These are phyloP conservation scores for Nestor notabilis DNA, from an alignment of 2,113 vertebrate genomes.

Conservation along the genomic window DNA sequence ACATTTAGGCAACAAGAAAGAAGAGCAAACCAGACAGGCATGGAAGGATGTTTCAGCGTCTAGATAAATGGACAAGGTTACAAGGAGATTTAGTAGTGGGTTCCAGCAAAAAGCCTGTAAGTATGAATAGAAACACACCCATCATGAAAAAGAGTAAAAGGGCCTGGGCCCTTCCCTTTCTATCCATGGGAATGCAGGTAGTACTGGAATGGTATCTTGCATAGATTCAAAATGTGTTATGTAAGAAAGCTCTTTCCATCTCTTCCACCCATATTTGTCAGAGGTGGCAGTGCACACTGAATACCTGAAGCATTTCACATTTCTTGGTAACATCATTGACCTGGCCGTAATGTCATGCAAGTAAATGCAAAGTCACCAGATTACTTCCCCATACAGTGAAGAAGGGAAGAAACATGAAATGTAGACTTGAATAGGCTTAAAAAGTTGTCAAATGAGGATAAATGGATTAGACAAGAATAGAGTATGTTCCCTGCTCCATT, in stretches of 20 bases:
- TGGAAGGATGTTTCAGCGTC: accelerated
- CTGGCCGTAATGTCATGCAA: neutral
- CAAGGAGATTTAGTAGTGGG: neutral
- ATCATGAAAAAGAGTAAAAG: neutral
- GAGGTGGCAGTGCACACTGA: neutral
- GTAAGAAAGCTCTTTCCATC: neutral
- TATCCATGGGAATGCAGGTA: neutral
- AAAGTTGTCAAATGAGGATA: neutral
- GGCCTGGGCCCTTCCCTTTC: too few relatives aligned
- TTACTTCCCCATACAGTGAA: neutral
- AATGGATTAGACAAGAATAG: neutral
- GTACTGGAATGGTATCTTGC: accelerated
- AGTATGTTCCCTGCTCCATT: neutral
- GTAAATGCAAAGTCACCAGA: neutral
- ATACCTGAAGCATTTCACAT: neutral
- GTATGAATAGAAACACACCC: neutral
- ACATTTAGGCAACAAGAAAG: neutral
- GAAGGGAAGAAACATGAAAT: neutral
- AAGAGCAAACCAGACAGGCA: neutral
- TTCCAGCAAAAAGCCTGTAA: neutral
- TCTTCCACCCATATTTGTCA: neutral
- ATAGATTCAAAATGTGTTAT: accelerated
- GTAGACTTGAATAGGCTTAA: neutral
- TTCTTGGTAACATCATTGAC: neutral
- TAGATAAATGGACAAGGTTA: neutral